Percentiles rank a stretch among this genome's conserved stretches.
Evolutionary conservation across 1,140 invertebrate species (phyloP).

Genomic region (Drosophila littoralis): DNA sequence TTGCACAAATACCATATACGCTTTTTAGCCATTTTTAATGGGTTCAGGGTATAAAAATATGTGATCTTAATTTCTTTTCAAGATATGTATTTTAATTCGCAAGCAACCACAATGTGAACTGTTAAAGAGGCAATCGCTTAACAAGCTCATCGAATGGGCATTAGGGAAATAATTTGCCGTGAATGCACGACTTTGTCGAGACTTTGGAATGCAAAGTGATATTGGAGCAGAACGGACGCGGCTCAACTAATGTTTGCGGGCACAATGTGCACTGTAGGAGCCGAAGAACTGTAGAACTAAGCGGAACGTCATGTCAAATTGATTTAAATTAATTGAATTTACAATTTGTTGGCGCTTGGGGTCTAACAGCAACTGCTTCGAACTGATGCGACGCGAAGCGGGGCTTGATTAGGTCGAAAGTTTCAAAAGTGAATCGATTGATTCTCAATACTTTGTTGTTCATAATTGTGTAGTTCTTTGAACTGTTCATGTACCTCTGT

Average conservation of each 20-base stretch:
- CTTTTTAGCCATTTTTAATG: no score
- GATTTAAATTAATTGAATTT: constrained; percentile 74
- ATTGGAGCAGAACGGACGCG: background rate
- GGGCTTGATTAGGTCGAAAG: constrained; percentile 33
- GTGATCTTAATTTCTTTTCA: no score
- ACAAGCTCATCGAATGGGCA: background rate
- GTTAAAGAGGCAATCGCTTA: no score
- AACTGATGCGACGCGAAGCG: constrained; percentile 34
- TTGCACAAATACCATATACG: no score
- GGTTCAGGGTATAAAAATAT: no score
- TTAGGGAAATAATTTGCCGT: background rate
- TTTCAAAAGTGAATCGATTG: constrained; percentile 6
- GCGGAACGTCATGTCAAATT: constrained; percentile 43
- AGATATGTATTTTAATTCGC: no score
- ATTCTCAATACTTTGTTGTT: background rate
- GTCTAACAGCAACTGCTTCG: constrained; percentile 47
- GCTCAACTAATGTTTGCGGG: background rate
- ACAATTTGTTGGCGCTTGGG: constrained; percentile 35
- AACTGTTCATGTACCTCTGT: constrained; percentile 18
- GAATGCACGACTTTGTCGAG: no score
- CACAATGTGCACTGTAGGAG: no score
- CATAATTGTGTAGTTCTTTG: background rate
- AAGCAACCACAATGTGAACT: no score
- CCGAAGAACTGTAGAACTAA: constrained; percentile 1
- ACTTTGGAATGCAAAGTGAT: background rate